Conservation (phyloP, 30 jellyfish, hydroid and myxozoan genomes). For the Calvadosia cruxmelitensis region DNA sequence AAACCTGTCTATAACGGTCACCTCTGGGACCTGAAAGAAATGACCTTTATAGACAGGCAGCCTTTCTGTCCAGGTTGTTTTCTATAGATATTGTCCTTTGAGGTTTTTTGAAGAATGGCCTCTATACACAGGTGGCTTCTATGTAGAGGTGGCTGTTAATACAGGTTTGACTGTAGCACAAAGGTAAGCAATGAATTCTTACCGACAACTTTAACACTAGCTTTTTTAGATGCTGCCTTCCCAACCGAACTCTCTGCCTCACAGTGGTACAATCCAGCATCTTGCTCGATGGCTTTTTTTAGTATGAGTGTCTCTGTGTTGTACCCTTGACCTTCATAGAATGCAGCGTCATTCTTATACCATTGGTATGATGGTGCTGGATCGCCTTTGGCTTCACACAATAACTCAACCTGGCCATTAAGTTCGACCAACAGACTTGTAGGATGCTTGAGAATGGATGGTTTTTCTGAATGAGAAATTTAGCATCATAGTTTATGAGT, state of each 20-base stretch:
- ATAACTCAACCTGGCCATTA: not conserved
- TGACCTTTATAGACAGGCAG: too few relatives aligned
- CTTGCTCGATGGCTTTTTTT: constrained; percentile 22
- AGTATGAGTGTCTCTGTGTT: constrained; percentile 17
- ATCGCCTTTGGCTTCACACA: constrained; percentile 33
- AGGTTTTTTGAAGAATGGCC: too few relatives aligned
- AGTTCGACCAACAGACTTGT: not conserved
- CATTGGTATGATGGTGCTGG: constrained; percentile 56
- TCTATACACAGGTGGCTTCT: too few relatives aligned
- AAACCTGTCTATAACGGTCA: too few relatives aligned
- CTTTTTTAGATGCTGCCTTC: constrained; percentile 16
- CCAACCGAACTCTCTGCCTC: constrained; percentile 41
- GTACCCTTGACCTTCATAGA: constrained; percentile 36
- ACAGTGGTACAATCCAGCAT: constrained; percentile 40
- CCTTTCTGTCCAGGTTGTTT: too few relatives aligned
- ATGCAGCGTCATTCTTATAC: constrained; percentile 35
- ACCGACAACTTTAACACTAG: constrained; percentile 40
- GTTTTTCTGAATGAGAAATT: not conserved
- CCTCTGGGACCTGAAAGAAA: too few relatives aligned
- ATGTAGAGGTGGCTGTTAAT: not conserved
- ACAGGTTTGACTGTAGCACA: not conserved
- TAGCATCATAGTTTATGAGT: too few relatives aligned
- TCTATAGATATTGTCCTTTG: too few relatives aligned
- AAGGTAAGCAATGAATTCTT: constrained; percentile 4
- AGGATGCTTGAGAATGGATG: not conserved